Conservation (phyloP, 1,140 invertebrate genomes). For the Lutraria rhynchaena region DNA sequence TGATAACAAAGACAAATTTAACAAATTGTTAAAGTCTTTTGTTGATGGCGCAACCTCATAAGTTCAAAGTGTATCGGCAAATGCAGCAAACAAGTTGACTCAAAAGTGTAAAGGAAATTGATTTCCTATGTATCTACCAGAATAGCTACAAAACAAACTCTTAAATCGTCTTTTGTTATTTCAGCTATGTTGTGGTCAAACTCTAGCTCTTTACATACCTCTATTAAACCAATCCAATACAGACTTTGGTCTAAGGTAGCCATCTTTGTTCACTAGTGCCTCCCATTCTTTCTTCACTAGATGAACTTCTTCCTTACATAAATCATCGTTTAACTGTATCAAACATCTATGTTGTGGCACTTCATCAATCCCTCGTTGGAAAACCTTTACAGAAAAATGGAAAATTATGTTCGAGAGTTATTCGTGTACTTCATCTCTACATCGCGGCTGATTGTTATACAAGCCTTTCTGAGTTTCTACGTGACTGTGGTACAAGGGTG, state of each 20-base stretch:
- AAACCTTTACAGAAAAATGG: slow-evolving; percentile 6
- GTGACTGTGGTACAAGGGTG: too few relatives aligned
- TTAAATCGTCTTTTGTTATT: too few relatives aligned
- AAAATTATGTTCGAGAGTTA: background rate
- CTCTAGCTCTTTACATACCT: too few relatives aligned
- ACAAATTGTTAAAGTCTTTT: too few relatives aligned
- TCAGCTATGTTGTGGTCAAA: too few relatives aligned
- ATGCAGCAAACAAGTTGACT: too few relatives aligned
- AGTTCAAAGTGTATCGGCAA: too few relatives aligned
- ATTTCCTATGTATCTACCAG: too few relatives aligned
- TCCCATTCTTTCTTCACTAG: slow-evolving; percentile 40
- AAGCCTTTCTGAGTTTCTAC: background rate
- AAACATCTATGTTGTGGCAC: slow-evolving; percentile 46
- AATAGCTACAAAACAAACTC: too few relatives aligned
- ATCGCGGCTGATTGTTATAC: background rate
- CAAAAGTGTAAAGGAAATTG: too few relatives aligned
- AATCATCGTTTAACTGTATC: slow-evolving; percentile 38
- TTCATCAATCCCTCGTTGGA: slow-evolving; percentile 35
- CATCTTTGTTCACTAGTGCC: slow-evolving; percentile 13
- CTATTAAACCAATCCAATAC: slow-evolving; percentile 45
- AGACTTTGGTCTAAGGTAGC: slow-evolving; percentile 16
- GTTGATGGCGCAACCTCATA: too few relatives aligned
- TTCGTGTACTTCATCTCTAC: background rate
- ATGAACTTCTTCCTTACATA: slow-evolving; percentile 23
- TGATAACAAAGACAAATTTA: too few relatives aligned